phyloP scores from a whole-genome alignment of 2,113 vertebrate genomes.

The Ciconia boyciana region DNA sequence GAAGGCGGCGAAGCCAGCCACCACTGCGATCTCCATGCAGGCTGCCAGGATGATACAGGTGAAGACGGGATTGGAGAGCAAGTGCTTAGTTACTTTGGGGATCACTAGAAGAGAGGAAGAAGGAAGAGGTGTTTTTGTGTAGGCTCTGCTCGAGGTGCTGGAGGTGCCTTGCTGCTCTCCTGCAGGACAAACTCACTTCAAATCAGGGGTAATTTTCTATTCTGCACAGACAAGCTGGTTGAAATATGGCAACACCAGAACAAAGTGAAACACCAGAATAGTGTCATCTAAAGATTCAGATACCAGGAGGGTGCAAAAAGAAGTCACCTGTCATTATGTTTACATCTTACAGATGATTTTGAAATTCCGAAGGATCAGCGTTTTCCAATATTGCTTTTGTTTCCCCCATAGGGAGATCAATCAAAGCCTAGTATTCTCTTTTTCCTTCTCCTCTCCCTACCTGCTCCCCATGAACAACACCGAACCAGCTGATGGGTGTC shows the following conservation, averaged over 20 bases:
- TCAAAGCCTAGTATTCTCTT: neutral
- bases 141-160: neutral
- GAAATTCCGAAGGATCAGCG: neutral
- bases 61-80: conserved; percentile 96
- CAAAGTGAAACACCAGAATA: neutral
- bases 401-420: neutral
- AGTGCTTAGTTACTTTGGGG: conserved; percentile 94
- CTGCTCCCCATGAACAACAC: neutral
- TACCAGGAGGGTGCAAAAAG: neutral
- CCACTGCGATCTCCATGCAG: conserved; percentile 97
- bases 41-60: conserved; percentile 95
- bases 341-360: neutral
- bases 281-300: neutral
- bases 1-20: conserved; percentile 95
- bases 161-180: neutral
- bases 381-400: neutral
- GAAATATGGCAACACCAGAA: neutral
- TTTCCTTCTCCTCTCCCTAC: neutral
- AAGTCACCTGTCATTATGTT: neutral
- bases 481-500: rapidly evolving
- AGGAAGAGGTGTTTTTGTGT: neutral
- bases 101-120: conserved; percentile 79
- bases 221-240: neutral
- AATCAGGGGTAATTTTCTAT: neutral
- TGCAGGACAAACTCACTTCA: neutral